Evolutionary conservation across 2,888 invertebrate genomes (phyloP).

Genomic region (Melanargia galathea): DNA sequence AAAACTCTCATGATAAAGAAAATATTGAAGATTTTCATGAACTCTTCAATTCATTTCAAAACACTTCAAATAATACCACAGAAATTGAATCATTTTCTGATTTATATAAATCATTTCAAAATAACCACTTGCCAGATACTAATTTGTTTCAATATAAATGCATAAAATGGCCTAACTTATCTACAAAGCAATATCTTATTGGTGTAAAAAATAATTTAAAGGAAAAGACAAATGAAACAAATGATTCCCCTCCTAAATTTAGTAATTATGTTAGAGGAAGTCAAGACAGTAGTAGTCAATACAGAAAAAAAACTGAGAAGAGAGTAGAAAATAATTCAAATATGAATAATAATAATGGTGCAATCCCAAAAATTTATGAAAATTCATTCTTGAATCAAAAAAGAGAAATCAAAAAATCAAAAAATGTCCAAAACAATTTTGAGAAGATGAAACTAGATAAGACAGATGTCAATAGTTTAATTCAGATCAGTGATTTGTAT

Average conservation of each 20-base stretch:
- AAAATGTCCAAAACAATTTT: background rate
- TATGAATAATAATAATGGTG: background rate
- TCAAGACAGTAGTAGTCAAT: background rate
- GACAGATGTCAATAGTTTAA: background rate
- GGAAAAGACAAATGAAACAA: conserved; percentile 15
- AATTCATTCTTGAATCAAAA: background rate
- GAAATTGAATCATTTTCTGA: conserved; percentile 55
- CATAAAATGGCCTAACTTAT: conserved; percentile 21
- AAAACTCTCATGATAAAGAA: conserved; percentile 25
- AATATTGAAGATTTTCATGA: conserved; percentile 48
- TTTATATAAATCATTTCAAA: conserved; percentile 55
- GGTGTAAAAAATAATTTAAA: conserved; percentile 24
- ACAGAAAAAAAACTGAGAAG: background rate
- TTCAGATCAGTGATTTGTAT: background rate
- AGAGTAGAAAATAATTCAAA: background rate
- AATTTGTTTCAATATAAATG: conserved; percentile 31
- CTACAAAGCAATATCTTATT: conserved; percentile 21
- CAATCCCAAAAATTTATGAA: background rate
- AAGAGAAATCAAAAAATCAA: background rate
- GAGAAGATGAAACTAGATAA: background rate
- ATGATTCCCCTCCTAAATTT: conserved; percentile 1
- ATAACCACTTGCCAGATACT: conserved; percentile 18
- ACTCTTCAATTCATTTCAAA: conserved; percentile 50
- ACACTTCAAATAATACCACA: conserved; percentile 25
- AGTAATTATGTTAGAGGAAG: background rate